Evolutionary conservation across 2,888 invertebrate species (phyloP).

Genomic region (Smittia aterrima): DNA sequence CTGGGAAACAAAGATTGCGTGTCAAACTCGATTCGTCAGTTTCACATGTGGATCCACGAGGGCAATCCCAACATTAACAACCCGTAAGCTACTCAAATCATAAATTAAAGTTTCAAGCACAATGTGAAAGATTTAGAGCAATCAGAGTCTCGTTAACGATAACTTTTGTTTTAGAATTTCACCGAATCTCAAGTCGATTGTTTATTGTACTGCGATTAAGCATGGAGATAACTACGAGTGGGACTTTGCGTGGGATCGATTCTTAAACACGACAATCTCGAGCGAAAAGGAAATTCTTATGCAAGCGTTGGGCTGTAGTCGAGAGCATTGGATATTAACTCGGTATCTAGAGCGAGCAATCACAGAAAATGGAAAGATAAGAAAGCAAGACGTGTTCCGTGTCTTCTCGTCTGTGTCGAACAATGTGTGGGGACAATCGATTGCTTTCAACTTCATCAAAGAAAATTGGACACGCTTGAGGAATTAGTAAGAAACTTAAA

Average conservation of each 20-base stretch:
- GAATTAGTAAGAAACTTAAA: constrained; percentile 59
- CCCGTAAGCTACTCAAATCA: constrained; percentile 59
- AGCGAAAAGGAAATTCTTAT: constrained; percentile 78
- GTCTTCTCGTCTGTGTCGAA: constrained; percentile 75
- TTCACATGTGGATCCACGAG: constrained; percentile 70
- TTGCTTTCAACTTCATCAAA: constrained; percentile 75
- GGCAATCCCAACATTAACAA: constrained; percentile 72
- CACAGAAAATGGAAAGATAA: constrained; percentile 70
- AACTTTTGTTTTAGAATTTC: constrained; percentile 62
- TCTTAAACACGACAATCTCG: constrained; percentile 71
- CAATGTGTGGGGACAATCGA: constrained; percentile 75
- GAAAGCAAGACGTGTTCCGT: constrained; percentile 76
- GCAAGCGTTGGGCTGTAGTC: constrained; percentile 75
- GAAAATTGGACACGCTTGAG: constrained; percentile 72
- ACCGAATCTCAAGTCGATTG: constrained; percentile 75
- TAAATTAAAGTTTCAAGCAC: background rate
- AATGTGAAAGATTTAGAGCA: no score
- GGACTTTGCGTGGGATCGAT: constrained; percentile 84
- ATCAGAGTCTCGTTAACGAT: background rate
- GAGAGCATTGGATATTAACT: constrained; percentile 74
- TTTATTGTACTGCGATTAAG: constrained; percentile 83
- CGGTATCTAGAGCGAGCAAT: constrained; percentile 71
- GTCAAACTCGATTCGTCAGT: constrained; percentile 68
- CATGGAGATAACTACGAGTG: constrained; percentile 82
- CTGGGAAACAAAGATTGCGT: constrained; percentile 73